Evolutionary conservation across 1,140 invertebrate genomes (phyloP).

Genomic region (Oreohelix idahoensis): DNA sequence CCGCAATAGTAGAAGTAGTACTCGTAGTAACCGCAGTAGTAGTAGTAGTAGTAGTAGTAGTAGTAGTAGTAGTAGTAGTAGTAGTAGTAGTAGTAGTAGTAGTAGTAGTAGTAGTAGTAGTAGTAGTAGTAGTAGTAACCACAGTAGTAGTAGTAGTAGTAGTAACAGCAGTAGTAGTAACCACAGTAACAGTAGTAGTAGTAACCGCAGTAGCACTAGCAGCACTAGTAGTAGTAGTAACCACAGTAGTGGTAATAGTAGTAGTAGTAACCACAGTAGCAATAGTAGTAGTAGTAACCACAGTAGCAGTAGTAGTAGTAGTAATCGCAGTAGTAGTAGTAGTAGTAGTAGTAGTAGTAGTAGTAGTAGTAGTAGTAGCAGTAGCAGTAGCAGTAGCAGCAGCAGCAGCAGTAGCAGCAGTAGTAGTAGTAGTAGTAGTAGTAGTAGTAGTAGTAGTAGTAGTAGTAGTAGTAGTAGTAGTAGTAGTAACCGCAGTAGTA

Average conservation of each 20-base stretch:
- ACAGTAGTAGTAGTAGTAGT: too few species aligned
- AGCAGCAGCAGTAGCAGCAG: too few species aligned
- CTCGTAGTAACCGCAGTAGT: not conserved
- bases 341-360: not conserved
- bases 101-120: not conserved
- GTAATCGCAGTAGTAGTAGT: not conserved
- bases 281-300: too few species aligned
- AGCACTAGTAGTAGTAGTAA: not conserved
- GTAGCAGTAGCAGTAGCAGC: too few species aligned
- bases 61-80: slow-evolving; percentile 8
- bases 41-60: slow-evolving; percentile 23
- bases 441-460: too few species aligned
- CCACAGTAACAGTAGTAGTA: not conserved
- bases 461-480: too few species aligned
- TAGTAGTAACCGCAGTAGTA: too few species aligned
- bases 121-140: too few species aligned
- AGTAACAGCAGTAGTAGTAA: too few species aligned
- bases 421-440: too few species aligned
- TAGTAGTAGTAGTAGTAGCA: not conserved
- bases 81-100: slow-evolving; percentile 2
- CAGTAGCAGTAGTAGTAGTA: slow-evolving; percentile 4
- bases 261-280: too few species aligned
- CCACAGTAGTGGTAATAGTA: not conserved
- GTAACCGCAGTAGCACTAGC: not conserved
- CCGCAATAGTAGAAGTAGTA: not conserved